Conservation (phyloP, 1,140 invertebrate genomes). For the Kradibia gibbosae region DNA sequence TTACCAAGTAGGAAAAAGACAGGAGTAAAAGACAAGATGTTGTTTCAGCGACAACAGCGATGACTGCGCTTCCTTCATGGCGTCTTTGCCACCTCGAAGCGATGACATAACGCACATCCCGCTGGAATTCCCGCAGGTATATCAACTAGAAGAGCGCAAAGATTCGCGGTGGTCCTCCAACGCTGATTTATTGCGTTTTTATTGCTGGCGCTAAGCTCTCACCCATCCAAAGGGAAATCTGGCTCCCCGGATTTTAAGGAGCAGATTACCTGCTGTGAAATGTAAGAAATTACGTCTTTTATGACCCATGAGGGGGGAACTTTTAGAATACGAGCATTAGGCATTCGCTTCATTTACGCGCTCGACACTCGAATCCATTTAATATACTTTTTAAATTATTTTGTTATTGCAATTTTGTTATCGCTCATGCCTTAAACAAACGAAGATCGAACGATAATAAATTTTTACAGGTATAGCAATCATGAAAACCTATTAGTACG, state of each 20-base stretch:
- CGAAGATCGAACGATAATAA: neutral
- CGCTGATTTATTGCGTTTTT: conserved; percentile 43
- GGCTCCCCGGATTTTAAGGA: neutral
- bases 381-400: neutral
- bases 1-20: neutral
- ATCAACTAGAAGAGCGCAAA: neutral
- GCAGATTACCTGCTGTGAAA: neutral
- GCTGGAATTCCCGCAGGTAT: conserved; percentile 8
- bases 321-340: neutral
- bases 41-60: neutral
- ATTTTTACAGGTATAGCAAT: neutral
- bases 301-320: neutral
- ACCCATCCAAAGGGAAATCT: neutral
- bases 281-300: neutral
- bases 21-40: neutral
- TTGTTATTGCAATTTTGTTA: neutral
- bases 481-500: neutral
- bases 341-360: neutral
- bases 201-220: neutral
- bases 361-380: too few relatives aligned
- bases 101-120: conserved; percentile 39
- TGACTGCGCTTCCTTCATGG: neutral
- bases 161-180: conserved; percentile 9
- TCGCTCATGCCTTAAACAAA: neutral
- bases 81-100: neutral